These are phyloP conservation scores for Yoshiicerus persimilis DNA, from an alignment of 1,140 invertebrate genomes.

Conservation along the genomic window DNA sequence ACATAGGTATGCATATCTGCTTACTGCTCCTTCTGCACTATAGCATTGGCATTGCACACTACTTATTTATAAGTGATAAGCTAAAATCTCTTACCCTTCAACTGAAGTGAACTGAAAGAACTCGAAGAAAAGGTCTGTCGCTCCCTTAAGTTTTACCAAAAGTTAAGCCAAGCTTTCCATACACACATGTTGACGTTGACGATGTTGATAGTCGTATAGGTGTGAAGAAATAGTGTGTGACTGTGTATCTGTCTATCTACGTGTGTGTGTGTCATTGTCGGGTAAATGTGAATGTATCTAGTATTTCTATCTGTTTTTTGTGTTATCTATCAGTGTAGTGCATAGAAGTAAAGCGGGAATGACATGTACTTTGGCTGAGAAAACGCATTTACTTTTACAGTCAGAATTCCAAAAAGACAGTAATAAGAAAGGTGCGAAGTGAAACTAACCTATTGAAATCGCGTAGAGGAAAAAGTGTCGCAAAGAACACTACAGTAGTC, in stretches of 20 bases:
- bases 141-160: background rate
- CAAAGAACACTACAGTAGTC: background rate
- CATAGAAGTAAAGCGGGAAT: background rate
- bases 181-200: background rate
- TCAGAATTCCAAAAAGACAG: constrained; percentile 17
- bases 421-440: constrained; percentile 22
- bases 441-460: constrained; percentile 1
- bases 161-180: background rate
- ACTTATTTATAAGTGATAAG: constrained; percentile 8
- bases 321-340: background rate
- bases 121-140: background rate
- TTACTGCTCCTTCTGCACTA: background rate
- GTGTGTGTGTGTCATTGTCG: background rate
- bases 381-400: constrained; percentile 2
- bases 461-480: background rate
- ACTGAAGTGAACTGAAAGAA: background rate
- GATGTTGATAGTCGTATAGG: background rate
- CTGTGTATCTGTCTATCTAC: background rate
- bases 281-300: background rate
- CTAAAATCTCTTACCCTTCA: background rate
- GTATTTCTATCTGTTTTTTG: too few species aligned
- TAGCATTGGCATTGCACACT: background rate
- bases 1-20: background rate
- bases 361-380: background rate
- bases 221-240: background rate